phyloP scores from a whole-genome alignment of 2,797 vertebrate species.

The Poeciliopsis gracilis region DNA sequence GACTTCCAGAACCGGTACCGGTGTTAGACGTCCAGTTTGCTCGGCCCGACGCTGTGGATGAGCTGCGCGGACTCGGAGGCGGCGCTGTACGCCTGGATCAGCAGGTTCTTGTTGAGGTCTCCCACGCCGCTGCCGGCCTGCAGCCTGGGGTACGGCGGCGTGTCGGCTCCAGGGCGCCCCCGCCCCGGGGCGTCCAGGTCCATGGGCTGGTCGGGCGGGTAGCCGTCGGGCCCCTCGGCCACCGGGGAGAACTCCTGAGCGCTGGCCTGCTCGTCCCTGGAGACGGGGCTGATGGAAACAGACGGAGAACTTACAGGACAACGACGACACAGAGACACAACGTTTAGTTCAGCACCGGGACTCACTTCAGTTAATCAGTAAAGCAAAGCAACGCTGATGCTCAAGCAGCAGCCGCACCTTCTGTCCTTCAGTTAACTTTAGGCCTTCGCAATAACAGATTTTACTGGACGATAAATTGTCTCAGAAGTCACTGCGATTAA shows the following conservation, averaged over 20 bases:
- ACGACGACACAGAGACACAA: slow-evolving; percentile 55
- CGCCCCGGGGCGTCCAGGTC: slow-evolving; percentile 84
- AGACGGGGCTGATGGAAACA: slow-evolving; percentile 87
- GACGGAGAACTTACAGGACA: slow-evolving; percentile 55
- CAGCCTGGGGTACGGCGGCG: slow-evolving; percentile 83
- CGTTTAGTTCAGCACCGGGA: slow-evolving; percentile 5
- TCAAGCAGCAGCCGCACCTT: too few species aligned
- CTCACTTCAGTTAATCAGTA: not conserved
- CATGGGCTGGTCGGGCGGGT: slow-evolving; percentile 89
- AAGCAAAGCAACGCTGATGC: too few species aligned
- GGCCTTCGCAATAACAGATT: too few species aligned
- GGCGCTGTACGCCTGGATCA: slow-evolving; percentile 91
- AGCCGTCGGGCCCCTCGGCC: slow-evolving; percentile 87
- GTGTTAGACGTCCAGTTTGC: slow-evolving; percentile 77
- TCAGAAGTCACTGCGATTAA: too few species aligned
- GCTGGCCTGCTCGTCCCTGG: slow-evolving; percentile 94
- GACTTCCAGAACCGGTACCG: not conserved
- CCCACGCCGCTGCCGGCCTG: slow-evolving; percentile 85
- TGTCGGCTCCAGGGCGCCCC: slow-evolving; percentile 27
- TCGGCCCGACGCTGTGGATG: slow-evolving; percentile 84
- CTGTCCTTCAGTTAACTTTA: too few species aligned
- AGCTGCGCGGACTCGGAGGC: slow-evolving; percentile 88
- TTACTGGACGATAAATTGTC: too few species aligned
- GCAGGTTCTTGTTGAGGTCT: slow-evolving; percentile 97
- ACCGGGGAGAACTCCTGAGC: slow-evolving; percentile 93